A percentile compares a stretch with the other conserved stretches of the same genome.
phyloP scores from a whole-genome alignment of 2,797 vertebrate genomes.

The Falco cherrug region DNA sequence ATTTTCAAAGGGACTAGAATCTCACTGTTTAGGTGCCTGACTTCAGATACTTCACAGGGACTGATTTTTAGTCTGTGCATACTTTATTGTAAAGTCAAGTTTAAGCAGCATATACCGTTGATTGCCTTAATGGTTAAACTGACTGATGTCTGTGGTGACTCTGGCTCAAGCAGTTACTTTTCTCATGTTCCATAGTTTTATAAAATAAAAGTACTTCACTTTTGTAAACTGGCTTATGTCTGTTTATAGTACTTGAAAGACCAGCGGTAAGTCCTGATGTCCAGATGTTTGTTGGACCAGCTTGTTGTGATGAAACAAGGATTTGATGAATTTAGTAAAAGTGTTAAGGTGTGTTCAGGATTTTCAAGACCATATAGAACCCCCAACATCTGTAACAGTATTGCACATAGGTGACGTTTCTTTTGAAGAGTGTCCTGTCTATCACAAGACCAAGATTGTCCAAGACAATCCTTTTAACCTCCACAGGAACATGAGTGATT shows the following conservation, averaged over 20 bases:
- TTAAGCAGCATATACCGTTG: not conserved
- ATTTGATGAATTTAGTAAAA: not conserved
- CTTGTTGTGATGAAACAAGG: not conserved
- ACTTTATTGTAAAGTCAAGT: not conserved
- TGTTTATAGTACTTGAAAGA: not conserved
- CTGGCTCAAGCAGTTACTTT: not conserved
- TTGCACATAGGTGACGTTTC: not conserved
- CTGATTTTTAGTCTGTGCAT: not conserved
- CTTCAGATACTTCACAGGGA: not conserved
- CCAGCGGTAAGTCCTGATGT: not conserved
- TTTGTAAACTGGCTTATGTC: not conserved
- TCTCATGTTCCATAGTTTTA: not conserved
- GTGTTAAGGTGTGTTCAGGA: fast-evolving
- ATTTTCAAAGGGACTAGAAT: not conserved
- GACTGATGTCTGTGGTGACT: not conserved
- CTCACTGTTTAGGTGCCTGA: not conserved
- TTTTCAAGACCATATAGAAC: not conserved
- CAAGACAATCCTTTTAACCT: not conserved
- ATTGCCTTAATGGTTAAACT: not conserved
- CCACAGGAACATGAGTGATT: not conserved
- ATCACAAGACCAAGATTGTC: not conserved
- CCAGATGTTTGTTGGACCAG: not conserved
- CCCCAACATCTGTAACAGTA: not conserved
- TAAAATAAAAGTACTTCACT: not conserved
- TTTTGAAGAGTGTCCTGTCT: not conserved